Base-by-base conservation (phyloP, 92 coral and sea anemone genomes). In the Porites divaricata region DNA sequence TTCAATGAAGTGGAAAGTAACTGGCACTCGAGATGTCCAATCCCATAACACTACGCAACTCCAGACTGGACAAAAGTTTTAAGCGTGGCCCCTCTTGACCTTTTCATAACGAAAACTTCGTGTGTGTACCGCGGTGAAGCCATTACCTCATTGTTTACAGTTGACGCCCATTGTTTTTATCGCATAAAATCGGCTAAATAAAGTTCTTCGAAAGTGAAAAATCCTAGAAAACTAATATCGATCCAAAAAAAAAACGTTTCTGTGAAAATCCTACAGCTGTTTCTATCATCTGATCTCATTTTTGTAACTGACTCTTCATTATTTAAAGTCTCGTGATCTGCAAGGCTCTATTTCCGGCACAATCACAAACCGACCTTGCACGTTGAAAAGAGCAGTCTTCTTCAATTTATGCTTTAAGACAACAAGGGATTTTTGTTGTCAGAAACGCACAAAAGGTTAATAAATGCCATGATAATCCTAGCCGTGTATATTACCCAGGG, bases 381-480 rank as follows among this genome's bases (percentile, higher is more conserved):
- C 56, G 19, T 72, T 45, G 15, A 72, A 48, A 82, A 72, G 67
- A 58, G 79, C 72, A 71, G 70, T 41, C 12, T 62, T 50, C 76
- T 35, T 61, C 62, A 21, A 56, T 71, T 59, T 70, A 81, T 15
- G 23, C 26, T 72, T 63, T n/a, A 63, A 58, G 77, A 72, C 79
- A 72, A 49, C 79, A 58, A 19, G 51, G 70, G 72, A 51, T 63
- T 82, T 82, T 59, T 63, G 63, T 76, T 84, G 81, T 84, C 88
- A 84, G 52, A 65, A 17, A 4, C 75, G 75, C 75, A 84, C 88
- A 84, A 84, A 84, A 54, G 88, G 57, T 50, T 24, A 76, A 84
- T 84, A 67, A 84, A 84, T 84, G 81, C 88, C 88, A 64, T n/a
- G n/a, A n/a, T 84, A 74, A 84, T 84, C 88, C 81, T 20, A 56